Conservation (phyloP, 1,140 invertebrate genomes). For the Oedothorax gibbosus region DNA sequence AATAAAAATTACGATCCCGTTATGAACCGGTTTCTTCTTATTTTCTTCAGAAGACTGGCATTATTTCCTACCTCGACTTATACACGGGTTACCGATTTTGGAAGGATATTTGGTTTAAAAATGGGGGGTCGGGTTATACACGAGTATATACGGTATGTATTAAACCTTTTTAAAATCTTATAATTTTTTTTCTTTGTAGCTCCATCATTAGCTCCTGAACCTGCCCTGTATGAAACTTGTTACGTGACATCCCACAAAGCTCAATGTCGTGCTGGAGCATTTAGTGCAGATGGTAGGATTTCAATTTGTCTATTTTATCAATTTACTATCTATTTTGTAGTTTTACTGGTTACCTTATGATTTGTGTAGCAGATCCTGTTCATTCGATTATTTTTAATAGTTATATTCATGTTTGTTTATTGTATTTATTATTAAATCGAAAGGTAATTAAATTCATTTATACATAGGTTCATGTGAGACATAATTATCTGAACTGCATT, state of each 20-base stretch:
- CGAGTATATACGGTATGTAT: too few relatives aligned
- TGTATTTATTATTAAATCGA: not conserved
- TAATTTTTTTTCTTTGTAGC: conserved; percentile 68
- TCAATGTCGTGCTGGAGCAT: conserved; percentile 93
- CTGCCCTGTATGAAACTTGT: conserved; percentile 96
- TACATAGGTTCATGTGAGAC: not conserved
- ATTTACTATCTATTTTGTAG: not conserved
- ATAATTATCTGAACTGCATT: too few relatives aligned
- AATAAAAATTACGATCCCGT: too few relatives aligned
- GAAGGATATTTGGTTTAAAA: too few relatives aligned
- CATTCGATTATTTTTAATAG: too few relatives aligned
- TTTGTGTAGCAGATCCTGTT: too few relatives aligned
- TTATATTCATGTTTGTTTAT: too few relatives aligned
- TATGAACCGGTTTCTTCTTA: too few relatives aligned
- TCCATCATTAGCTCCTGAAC: conserved; percentile 88
- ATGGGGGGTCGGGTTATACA: too few relatives aligned
- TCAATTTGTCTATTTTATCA: not conserved
- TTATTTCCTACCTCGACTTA: too few relatives aligned
- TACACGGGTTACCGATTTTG: too few relatives aligned
- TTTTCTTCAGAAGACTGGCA: too few relatives aligned
- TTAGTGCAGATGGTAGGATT: conserved; percentile 83
- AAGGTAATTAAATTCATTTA: not conserved
- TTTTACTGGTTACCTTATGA: not conserved
- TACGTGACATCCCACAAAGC: conserved; percentile 99
- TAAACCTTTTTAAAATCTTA: not conserved